Base-by-base conservation (phyloP, 1,140 invertebrate species). In the Sesamia nonagrioides region DNA sequence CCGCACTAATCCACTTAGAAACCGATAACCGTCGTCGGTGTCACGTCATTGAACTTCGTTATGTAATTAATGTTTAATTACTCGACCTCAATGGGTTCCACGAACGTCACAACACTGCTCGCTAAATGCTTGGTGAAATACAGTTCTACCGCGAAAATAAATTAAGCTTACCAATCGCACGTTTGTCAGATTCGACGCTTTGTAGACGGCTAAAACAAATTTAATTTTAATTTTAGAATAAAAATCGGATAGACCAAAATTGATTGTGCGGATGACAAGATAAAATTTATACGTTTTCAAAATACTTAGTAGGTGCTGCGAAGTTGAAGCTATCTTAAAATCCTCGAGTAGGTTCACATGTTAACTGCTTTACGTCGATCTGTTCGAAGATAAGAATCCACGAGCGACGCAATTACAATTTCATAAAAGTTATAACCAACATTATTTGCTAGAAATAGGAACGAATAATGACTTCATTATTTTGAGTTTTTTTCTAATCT, bases 1-100 rank as follows among this genome's bases (percentile, higher is more conserved):
- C 86, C 85, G 89, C 86, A 85, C 85, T 87, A 86, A 88, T 89
- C 84, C 88, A 87, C 85, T 86, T 84, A 89, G 82, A 81, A 79
- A 85, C 80, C 76, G 83, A 85, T 85, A 81, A 79, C 58, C 71
- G 78, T 18, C 69, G 69, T 61, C 73, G 77, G 81, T 82, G 80
- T 84, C 78, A 84, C 88, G 86, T 85, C 83, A 87, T 87, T 91
- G 88, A 89, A 88, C 86, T 86, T 86, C 78, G 72, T 85, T 82
- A 83, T 83, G 69, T 82, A 83, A 84, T 79, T 68, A 69, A 78
- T 71, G 76, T 71, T 78, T 71, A 78, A 58, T 60, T 58, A 37
- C 37, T 18, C 69, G 68, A 11, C 37, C 9, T 56, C 52, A 60
- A 60, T 71, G 61, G 54, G 27, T 80, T 80, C 58, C 35, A 77